Evolutionary conservation across 2,797 vertebrate genomes (phyloP), one percentile per base, ranked within the genome.

Genomic region (Pseudochirops cupreus): DNA sequence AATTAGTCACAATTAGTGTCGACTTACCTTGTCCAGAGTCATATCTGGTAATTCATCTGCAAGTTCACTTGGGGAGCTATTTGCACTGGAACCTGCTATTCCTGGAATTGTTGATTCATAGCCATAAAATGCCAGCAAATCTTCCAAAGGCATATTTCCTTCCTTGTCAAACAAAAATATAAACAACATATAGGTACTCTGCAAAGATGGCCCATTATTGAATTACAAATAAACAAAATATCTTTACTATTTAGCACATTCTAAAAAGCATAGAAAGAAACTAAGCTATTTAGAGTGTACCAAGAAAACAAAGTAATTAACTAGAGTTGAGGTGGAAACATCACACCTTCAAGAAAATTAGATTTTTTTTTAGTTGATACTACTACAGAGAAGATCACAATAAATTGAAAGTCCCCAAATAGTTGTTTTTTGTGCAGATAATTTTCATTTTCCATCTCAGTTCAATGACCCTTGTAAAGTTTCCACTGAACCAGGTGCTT

Each of bases 11-110:
- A 18, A 93, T 82, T 92, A 90, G n/a, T 92, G 95, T 12, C 55
- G 4, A 98, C 98, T 98, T 98, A 99, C 99, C 99, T 99, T 99
- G 98, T 99, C 99, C 96, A 99, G 98, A 97, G 99, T 99, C 99
- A 99, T 99, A 97, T 99, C 99, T 91, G 99, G 99, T 90, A 99
- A 98, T 93, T 99, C 99, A 98, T 99, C 99, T 2, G 99, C 99
- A 94, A 99, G 99, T 98, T 99, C 99, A 97, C 99, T 99, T 92
- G 99, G 99, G 55, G 99, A 99, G 97, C 99, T 99, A 98, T 99
- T 99, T 7, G 99, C 99, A 98, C 99, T 99, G 96, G 99, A 99
- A 93, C 99, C 99, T 0, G 99, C 99, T 90, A 99, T 98, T 2
- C 98, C 98, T 89, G 99, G 99, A 98, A 99, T 98, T 0, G 99